A percentile compares a stretch with the other conserved stretches of the same genome.
These are phyloP conservation scores for Oeneis ivallda DNA, from an alignment of 2,888 invertebrate species.

Conservation along the genomic window DNA sequence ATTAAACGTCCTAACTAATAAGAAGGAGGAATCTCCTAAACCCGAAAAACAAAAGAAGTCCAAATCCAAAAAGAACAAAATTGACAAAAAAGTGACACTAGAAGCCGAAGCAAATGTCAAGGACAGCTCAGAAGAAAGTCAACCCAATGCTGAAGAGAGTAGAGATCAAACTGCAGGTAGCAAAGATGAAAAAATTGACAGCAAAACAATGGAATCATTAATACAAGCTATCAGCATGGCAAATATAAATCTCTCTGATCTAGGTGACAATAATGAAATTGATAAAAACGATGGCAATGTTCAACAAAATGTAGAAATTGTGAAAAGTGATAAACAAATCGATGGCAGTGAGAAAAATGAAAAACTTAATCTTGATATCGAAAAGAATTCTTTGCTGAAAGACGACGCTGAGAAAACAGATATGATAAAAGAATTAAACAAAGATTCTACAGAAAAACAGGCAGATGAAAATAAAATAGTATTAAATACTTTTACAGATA, in stretches of 20 bases:
- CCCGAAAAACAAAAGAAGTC: slow-evolving; percentile 67
- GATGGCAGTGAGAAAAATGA: slow-evolving; percentile 45
- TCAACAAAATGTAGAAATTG: not conserved
- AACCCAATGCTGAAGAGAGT: slow-evolving; percentile 42
- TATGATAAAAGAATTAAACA: too few species aligned
- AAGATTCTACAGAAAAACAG: slow-evolving; percentile 31
- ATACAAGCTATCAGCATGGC: slow-evolving; percentile 66
- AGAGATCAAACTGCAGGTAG: slow-evolving; percentile 42
- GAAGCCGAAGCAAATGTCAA: slow-evolving; percentile 38
- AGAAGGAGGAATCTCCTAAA: slow-evolving; percentile 62
- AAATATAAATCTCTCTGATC: slow-evolving; percentile 60
- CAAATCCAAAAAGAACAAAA: slow-evolving; percentile 69
- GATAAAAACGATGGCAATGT: slow-evolving; percentile 32
- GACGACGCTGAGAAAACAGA: slow-evolving; percentile 11
- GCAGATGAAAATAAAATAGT: slow-evolving; percentile 22
- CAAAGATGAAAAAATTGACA: slow-evolving; percentile 54
- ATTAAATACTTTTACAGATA: not conserved
- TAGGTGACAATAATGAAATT: slow-evolving; percentile 55
- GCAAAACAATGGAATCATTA: slow-evolving; percentile 61
- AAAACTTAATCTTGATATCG: not conserved
- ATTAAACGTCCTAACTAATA: slow-evolving; percentile 72
- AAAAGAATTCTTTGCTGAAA: slow-evolving; percentile 20
- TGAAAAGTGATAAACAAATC: slow-evolving; percentile 21
- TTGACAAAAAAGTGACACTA: slow-evolving; percentile 48
- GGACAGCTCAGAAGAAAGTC: slow-evolving; percentile 36